Percentiles rank a stretch among this genome's conserved stretches.
These are phyloP conservation scores for Pseudotriccus pelzelni DNA, from an alignment of 2,797 vertebrate species.

Conservation along the genomic window DNA sequence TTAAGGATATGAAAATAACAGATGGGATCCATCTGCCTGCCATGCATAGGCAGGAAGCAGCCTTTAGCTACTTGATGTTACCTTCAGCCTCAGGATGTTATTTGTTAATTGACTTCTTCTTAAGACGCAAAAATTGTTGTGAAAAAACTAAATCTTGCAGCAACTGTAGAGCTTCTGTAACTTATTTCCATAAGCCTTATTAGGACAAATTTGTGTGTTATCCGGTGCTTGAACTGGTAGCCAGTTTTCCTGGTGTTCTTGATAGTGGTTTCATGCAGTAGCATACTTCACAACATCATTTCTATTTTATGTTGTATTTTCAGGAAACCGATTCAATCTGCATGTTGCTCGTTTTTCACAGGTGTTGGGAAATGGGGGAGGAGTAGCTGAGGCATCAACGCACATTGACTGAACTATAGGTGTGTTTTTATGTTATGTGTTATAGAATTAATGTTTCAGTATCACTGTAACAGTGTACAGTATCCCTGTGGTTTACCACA, in stretches of 20 bases:
- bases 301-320: background rate
- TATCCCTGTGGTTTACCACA: background rate
- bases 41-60: background rate
- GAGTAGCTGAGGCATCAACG: background rate
- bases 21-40: background rate
- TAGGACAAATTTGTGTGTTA: background rate
- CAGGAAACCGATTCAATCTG: background rate
- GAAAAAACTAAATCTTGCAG: background rate
- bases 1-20: background rate
- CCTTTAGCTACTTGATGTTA: background rate
- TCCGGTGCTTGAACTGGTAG: background rate
- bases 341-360: background rate
- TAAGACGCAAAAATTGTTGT: background rate
- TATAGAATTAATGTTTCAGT: background rate
- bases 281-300: background rate
- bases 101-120: background rate
- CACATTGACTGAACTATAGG: background rate
- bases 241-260: background rate
- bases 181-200: background rate
- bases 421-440: background rate
- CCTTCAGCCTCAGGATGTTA: slow-evolving; percentile 2
- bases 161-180: background rate
- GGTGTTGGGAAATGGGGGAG: background rate
- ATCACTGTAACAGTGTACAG: background rate
- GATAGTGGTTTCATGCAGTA: background rate